These are phyloP conservation scores for Parnassius glacialis DNA, from an alignment of 2,888 invertebrate genomes.

Conservation along the genomic window DNA sequence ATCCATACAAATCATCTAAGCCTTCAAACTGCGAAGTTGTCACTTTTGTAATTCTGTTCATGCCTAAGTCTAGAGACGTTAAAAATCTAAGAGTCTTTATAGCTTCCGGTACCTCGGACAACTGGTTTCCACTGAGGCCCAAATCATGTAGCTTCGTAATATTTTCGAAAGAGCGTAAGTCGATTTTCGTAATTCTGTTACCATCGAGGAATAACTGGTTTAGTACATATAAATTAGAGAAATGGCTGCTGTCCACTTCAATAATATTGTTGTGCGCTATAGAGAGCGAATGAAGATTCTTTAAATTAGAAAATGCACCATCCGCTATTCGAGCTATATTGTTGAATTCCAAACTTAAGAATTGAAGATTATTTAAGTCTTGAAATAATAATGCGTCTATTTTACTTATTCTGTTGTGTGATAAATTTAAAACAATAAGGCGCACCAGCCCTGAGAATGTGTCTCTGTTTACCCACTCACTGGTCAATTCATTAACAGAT, in stretches of 20 bases:
- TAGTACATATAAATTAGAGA: conserved; percentile 87
- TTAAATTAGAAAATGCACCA: conserved; percentile 87
- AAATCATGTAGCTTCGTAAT: conserved; percentile 89
- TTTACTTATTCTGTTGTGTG: conserved; percentile 86
- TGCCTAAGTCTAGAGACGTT: conserved; percentile 89
- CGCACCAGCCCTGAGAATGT: conserved; percentile 88
- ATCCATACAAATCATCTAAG: conserved; percentile 86
- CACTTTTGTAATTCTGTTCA: conserved; percentile 88
- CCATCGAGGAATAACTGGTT: conserved; percentile 88
- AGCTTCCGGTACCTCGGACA: conserved; percentile 86
- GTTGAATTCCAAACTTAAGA: conserved; percentile 87
- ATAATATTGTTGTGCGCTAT: conserved; percentile 86
- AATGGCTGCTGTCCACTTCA: conserved; percentile 85
- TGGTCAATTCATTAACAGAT: conserved; percentile 87
- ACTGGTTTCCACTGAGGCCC: conserved; percentile 86
- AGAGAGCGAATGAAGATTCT: conserved; percentile 88
- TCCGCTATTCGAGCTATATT: conserved; percentile 85
- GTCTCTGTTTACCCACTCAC: conserved; percentile 88
- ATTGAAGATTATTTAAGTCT: conserved; percentile 87
- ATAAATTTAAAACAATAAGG: conserved; percentile 87
- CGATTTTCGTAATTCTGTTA: conserved; percentile 85
- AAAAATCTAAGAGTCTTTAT: conserved; percentile 85
- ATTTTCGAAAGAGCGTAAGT: conserved; percentile 87
- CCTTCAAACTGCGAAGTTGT: conserved; percentile 87
- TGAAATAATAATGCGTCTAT: conserved; percentile 87